These are phyloP conservation scores for Poicephalus meyeri DNA, from an alignment of 2,113 vertebrate species.

Conservation along the genomic window DNA sequence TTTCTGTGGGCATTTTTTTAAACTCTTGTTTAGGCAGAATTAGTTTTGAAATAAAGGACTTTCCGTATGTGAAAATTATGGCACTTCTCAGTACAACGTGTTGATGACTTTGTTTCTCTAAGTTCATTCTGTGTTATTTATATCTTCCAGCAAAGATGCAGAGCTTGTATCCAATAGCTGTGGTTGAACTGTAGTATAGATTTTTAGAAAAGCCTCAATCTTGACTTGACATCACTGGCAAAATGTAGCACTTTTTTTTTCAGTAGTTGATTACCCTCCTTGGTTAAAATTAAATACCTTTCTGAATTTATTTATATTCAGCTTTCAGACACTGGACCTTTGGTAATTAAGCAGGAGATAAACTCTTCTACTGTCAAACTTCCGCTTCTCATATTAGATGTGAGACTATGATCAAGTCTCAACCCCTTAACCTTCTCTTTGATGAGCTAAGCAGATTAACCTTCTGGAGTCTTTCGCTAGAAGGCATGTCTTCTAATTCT, in stretches of 20 bases:
- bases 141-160: not conserved
- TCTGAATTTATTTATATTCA: not conserved
- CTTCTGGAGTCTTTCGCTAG: slow-evolving; percentile 46
- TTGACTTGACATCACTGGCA: not conserved
- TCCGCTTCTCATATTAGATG: not conserved
- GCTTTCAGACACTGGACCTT: not conserved
- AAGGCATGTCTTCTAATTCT: slow-evolving; percentile 39
- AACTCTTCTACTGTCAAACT: slow-evolving; percentile 23
- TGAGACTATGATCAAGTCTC: slow-evolving; percentile 35
- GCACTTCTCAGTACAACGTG: not conserved
- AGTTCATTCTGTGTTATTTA: not conserved
- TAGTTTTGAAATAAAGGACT: not conserved
- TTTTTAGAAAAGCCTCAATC: not conserved
- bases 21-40: not conserved
- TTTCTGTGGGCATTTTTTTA: not conserved
- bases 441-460: slow-evolving; percentile 61
- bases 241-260: not conserved
- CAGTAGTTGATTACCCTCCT: not conserved
- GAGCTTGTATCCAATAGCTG: not conserved
- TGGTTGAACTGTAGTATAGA: not conserved
- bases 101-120: not conserved
- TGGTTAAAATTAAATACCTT: not conserved
- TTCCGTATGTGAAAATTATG: not conserved
- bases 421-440: slow-evolving; percentile 48
- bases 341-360: not conserved